A percentile compares a stretch with the other conserved stretches of the same genome.
These are phyloP conservation scores for Synanthedon tipuliformis DNA, from an alignment of 2,888 invertebrate species.

Conservation along the genomic window DNA sequence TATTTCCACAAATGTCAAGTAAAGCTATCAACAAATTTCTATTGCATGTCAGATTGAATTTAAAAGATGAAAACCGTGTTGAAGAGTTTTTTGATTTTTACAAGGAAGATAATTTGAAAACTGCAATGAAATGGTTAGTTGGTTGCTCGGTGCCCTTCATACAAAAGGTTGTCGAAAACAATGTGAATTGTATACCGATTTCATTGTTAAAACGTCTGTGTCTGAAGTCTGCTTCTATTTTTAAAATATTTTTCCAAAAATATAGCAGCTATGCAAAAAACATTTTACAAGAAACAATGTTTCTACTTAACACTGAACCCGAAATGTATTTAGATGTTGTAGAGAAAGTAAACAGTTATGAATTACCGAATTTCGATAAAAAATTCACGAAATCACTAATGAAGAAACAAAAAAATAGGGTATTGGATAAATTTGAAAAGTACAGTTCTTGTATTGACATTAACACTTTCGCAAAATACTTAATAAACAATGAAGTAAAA, in stretches of 20 bases:
- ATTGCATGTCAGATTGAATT: conserved; percentile 32
- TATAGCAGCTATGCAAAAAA: conserved; percentile 1
- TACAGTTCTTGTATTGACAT: conserved; percentile 25
- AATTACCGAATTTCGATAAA: conserved; percentile 16
- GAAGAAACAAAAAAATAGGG: conserved; percentile 25
- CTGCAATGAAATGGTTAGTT: conserved; percentile 39
- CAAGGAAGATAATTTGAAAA: conserved; percentile 17
- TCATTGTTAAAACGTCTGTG: conserved; percentile 28
- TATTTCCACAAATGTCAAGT: conserved; percentile 37
- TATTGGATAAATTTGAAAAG: conserved; percentile 29
- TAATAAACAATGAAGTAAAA: conserved; percentile 30
- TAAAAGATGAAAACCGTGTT: conserved; percentile 34
- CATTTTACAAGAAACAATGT: conserved; percentile 12
- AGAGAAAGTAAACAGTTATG: conserved; percentile 9
- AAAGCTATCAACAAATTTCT: conserved; percentile 38
- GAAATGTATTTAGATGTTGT: conserved; percentile 25
- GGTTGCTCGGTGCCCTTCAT: conserved; percentile 35
- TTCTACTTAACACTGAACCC: conserved; percentile 18
- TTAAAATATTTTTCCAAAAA: conserved; percentile 14
- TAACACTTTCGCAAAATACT: conserved; percentile 32
- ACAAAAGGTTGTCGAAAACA: conserved; percentile 22
- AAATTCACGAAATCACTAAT: conserved; percentile 31
- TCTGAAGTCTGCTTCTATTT: conserved; percentile 25
- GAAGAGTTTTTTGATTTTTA: conserved; percentile 38
- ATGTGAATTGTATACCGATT: conserved; percentile 10